phyloP scores from a whole-genome alignment of 2,888 invertebrate species.

The Meiosimyza decipiens region DNA sequence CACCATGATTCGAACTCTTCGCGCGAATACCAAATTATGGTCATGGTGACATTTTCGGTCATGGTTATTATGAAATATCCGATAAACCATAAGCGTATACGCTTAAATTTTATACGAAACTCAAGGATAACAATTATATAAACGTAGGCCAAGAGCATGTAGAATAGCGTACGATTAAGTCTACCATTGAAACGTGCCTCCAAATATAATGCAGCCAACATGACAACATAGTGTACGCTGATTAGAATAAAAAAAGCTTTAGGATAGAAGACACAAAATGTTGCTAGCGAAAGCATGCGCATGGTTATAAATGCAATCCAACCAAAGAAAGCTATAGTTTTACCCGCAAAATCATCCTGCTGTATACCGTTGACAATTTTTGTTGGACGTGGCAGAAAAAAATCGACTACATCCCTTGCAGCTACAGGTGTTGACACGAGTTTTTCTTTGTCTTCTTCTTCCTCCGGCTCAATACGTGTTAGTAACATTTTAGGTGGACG shows the following conservation, averaged over 20 bases:
- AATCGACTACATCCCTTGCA: slow-evolving; percentile 58
- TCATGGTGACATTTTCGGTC: slow-evolving; percentile 75
- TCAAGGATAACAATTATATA: slow-evolving; percentile 83
- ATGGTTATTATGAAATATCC: slow-evolving; percentile 76
- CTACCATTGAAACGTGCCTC: slow-evolving; percentile 71
- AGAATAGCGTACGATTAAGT: slow-evolving; percentile 72
- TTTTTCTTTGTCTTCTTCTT: slow-evolving; percentile 39
- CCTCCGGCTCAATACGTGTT: slow-evolving; percentile 64
- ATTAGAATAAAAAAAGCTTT: slow-evolving; percentile 72
- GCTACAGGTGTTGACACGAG: slow-evolving; percentile 45
- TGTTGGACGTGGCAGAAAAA: slow-evolving; percentile 65
- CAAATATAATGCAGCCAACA: slow-evolving; percentile 74
- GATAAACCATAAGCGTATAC: slow-evolving; percentile 76
- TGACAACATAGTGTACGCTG: slow-evolving; percentile 74
- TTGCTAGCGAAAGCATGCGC: slow-evolving; percentile 76
- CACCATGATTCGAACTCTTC: slow-evolving; percentile 76
- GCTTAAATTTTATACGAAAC: slow-evolving; percentile 81
- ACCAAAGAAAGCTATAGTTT: slow-evolving; percentile 76
- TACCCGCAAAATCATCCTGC: slow-evolving; percentile 79
- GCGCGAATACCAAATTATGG: slow-evolving; percentile 75
- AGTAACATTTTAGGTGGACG: slow-evolving; percentile 66
- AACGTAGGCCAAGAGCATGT: slow-evolving; percentile 78
- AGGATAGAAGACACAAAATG: slow-evolving; percentile 77
- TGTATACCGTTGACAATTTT: slow-evolving; percentile 75
- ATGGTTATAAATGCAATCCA: slow-evolving; percentile 82